These are phyloP conservation scores for Halocaridina rubra DNA, from an alignment of 2,888 invertebrate species.

Conservation along the genomic window DNA sequence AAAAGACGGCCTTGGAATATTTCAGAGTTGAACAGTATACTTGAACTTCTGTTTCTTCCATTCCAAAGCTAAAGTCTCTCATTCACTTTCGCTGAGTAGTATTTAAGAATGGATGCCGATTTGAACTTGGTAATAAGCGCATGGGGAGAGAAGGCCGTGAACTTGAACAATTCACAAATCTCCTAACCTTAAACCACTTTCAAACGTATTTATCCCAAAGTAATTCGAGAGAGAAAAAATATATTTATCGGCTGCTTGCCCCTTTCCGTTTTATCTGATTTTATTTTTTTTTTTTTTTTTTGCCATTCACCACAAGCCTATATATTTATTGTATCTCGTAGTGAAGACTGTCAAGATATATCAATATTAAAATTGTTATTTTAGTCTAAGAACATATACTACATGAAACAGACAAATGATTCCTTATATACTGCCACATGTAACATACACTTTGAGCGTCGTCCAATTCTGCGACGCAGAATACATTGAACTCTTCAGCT, in stretches of 20 bases:
- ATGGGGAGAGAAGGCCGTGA: slow-evolving; percentile 42
- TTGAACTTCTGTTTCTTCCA: background rate
- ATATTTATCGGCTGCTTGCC: slow-evolving; percentile 23
- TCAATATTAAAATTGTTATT: slow-evolving; percentile 36
- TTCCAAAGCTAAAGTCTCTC: background rate
- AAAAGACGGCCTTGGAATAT: no score
- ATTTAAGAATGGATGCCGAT: slow-evolving; percentile 39
- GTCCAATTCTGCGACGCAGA: slow-evolving; percentile 29
- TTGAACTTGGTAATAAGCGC: slow-evolving; percentile 35
- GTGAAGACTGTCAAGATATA: slow-evolving; percentile 17
- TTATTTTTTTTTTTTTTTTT: no score
- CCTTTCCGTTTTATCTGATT: slow-evolving; percentile 3
- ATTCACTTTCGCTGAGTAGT: background rate
- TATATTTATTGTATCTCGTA: slow-evolving; percentile 16
- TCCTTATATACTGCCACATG: slow-evolving; percentile 44
- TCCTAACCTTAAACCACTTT: slow-evolving; percentile 43
- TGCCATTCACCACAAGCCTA: slow-evolving; percentile 16
- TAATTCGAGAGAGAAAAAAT: background rate
- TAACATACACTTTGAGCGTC: slow-evolving; percentile 39
- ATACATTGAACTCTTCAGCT: slow-evolving; percentile 32
- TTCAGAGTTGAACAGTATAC: background rate
- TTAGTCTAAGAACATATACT: slow-evolving; percentile 38
- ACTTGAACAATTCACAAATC: slow-evolving; percentile 41
- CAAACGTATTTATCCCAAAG: slow-evolving; percentile 12
- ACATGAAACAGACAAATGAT: slow-evolving; percentile 40